These are phyloP conservation scores for Nothoprocta pentlandii DNA, from an alignment of 2,113 vertebrate species.

Conservation along the genomic window DNA sequence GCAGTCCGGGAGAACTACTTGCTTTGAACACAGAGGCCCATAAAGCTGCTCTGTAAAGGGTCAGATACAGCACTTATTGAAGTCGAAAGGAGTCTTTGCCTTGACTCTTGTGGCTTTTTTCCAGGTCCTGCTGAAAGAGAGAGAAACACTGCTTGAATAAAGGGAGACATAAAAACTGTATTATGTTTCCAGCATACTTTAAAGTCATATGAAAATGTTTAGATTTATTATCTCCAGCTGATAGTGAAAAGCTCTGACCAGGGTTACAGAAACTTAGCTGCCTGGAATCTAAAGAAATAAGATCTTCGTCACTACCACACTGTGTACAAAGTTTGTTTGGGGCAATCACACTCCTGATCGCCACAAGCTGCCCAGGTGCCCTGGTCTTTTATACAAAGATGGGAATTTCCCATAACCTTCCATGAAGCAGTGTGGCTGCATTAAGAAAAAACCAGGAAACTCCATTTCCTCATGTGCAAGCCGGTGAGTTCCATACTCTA, in stretches of 20 bases:
- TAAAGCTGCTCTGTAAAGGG: neutral
- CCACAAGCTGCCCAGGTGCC: neutral
- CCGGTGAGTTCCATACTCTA: neutral
- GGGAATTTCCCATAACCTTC: neutral
- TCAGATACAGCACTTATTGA: neutral
- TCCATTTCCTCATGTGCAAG: neutral
- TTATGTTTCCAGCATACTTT: neutral
- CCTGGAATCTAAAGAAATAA: neutral
- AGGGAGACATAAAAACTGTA: neutral
- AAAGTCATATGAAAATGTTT: neutral
- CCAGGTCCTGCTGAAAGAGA: neutral
- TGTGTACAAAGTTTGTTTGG: neutral
- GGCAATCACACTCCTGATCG: neutral
- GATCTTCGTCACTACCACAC: neutral
- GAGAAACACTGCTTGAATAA: neutral
- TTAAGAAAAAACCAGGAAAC: neutral
- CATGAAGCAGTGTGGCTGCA: fast-evolving
- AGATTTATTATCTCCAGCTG: conserved; percentile 19
- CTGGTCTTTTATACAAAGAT: neutral
- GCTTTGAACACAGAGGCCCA: neutral
- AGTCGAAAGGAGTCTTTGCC: neutral
- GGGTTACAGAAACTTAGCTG: neutral
- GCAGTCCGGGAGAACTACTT: neutral
- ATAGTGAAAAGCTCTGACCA: neutral
- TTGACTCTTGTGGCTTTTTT: neutral